Percentiles rank a stretch among this genome's conserved stretches.
phyloP scores from a whole-genome alignment of 2,113 vertebrate species.

The Telmatochromis brichardi region DNA sequence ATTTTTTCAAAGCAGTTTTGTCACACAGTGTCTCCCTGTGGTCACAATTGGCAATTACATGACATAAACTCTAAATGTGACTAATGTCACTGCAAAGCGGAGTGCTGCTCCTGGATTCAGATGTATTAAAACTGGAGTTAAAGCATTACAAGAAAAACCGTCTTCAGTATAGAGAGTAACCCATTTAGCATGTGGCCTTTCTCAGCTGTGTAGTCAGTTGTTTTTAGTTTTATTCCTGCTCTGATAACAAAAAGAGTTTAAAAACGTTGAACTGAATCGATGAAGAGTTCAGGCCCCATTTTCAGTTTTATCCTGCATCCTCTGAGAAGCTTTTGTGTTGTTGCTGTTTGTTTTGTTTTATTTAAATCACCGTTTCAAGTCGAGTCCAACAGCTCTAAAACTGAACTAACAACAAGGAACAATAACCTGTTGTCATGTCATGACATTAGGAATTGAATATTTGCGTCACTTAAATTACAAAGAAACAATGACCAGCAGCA shows the following conservation, averaged over 20 bases:
- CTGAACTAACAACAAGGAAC: background rate
- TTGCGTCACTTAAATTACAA: rapidly evolving
- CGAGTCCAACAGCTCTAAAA: background rate
- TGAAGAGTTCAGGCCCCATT: background rate
- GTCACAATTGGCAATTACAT: rapidly evolving
- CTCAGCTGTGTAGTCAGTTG: background rate
- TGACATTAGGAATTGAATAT: background rate
- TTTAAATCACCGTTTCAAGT: background rate
- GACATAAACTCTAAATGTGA: rapidly evolving
- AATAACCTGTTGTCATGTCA: rapidly evolving
- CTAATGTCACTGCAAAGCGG: rapidly evolving
- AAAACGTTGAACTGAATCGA: background rate
- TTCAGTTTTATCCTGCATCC: rapidly evolving
- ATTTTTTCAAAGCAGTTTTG: rapidly evolving
- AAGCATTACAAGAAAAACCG: rapidly evolving
- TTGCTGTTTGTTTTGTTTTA: background rate
- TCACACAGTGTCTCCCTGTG: background rate
- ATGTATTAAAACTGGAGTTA: too few relatives aligned
- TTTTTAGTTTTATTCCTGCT: background rate
- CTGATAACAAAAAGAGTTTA: background rate
- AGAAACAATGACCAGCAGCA: too few relatives aligned
- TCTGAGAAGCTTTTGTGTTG: rapidly evolving
- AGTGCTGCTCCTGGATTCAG: rapidly evolving
- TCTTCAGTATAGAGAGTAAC: background rate
- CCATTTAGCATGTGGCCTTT: background rate